Conservation (phyloP, 2,113 vertebrate genomes). For the Megatriorchis doriae region DNA sequence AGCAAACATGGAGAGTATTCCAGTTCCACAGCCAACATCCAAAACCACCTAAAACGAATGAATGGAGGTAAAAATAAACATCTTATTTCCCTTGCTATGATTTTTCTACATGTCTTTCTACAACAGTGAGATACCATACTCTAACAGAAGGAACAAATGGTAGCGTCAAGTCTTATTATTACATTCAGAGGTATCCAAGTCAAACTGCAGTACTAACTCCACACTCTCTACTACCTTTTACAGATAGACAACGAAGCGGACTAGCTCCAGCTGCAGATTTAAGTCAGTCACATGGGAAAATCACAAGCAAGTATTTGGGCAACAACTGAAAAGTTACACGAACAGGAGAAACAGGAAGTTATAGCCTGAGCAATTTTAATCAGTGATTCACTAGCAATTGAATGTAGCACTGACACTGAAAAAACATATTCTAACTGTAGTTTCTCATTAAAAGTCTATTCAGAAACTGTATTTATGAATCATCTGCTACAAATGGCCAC, state of each 20-base stretch:
- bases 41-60: slow-evolving; percentile 81
- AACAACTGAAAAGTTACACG: background rate
- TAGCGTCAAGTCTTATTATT: background rate
- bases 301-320: background rate
- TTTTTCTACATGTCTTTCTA: background rate
- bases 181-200: background rate
- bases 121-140: background rate
- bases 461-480: background rate
- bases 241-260: background rate
- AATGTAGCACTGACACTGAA: background rate
- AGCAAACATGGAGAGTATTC: slow-evolving; percentile 96
- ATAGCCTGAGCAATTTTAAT: background rate
- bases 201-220: background rate
- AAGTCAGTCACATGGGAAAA: background rate
- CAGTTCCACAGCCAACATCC: slow-evolving; percentile 96
- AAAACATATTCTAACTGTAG: background rate
- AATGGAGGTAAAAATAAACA: background rate
- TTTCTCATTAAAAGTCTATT: background rate
- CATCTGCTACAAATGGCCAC: background rate
- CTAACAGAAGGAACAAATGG: background rate
- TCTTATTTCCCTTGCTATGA: background rate
- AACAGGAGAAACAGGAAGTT: background rate
- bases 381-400: background rate
- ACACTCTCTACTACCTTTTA: background rate
- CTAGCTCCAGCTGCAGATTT: background rate